Evolutionary conservation across 1,140 invertebrate species (phyloP).

Genomic region (Orussus abietinus): DNA sequence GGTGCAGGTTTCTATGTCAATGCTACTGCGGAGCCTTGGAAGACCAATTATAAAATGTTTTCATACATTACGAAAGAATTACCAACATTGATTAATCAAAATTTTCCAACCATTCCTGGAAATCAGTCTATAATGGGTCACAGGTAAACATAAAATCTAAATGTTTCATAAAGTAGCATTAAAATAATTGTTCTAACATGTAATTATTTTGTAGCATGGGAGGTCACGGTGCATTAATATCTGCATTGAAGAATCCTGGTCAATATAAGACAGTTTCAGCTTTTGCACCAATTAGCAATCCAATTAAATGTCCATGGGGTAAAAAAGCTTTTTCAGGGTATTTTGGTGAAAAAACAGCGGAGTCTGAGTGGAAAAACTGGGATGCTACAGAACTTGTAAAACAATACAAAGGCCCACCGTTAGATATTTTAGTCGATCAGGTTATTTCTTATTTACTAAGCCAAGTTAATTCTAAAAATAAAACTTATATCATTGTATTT

Average conservation of each 20-base stretch:
- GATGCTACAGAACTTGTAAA: constrained; percentile 84
- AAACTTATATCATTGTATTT: constrained; percentile 11
- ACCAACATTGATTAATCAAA: constrained; percentile 69
- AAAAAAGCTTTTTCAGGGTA: constrained; percentile 85
- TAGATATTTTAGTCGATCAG: constrained; percentile 89
- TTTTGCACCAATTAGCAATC: constrained; percentile 96
- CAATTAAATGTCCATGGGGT: constrained; percentile 81
- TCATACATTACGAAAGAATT: constrained; percentile 93
- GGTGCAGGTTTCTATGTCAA: constrained; percentile 96
- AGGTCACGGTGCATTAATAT: constrained; percentile 92
- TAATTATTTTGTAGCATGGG: constrained; percentile 76
- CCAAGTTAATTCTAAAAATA: constrained; percentile 21
- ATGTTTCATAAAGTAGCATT: constrained; percentile 6
- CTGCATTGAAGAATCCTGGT: constrained; percentile 87
- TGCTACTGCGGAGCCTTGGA: constrained; percentile 88
- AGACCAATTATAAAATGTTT: constrained; percentile 93
- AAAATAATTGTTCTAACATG: constrained; percentile 15
- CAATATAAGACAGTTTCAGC: constrained; percentile 88
- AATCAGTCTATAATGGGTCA: constrained; percentile 83
- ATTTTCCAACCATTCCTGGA: constrained; percentile 64
- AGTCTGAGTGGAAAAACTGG: constrained; percentile 74
- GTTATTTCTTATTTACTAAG: too few species aligned
- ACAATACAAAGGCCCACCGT: constrained; percentile 78
- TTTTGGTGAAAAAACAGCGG: constrained; percentile 65
- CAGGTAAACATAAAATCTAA: too few species aligned